Percentiles rank a stretch among this genome's conserved stretches.
phyloP scores from a whole-genome alignment of 2,888 invertebrate genomes.

The Apamea sordens region DNA sequence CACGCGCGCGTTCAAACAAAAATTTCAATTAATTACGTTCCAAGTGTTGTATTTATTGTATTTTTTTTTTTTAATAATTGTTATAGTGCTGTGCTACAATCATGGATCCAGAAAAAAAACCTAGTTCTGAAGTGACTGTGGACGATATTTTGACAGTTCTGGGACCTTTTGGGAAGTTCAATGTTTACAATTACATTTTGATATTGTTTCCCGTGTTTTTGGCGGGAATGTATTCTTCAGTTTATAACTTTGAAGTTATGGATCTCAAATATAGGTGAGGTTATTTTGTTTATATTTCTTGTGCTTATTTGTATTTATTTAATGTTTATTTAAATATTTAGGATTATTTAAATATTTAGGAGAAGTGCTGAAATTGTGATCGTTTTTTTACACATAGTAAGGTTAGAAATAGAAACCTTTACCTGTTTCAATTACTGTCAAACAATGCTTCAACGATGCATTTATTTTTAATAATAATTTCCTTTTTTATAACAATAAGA shows the following conservation, averaged over 20 bases:
- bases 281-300: neutral
- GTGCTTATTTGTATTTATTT: constrained; percentile 1
- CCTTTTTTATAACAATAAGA: neutral
- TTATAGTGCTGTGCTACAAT: constrained; percentile 61
- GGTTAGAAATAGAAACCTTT: neutral
- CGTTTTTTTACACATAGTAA: neutral
- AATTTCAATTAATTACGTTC: constrained; percentile 59
- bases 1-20: constrained; percentile 73
- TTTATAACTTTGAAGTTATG: constrained; percentile 87
- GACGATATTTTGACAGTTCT: constrained; percentile 85
- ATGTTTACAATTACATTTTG: constrained; percentile 81
- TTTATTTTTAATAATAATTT: constrained; percentile 1
- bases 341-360: neutral
- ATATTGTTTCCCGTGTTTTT: constrained; percentile 85
- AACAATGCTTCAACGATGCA: constrained; percentile 4
- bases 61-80: constrained; percentile 35
- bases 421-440: neutral
- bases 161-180: constrained; percentile 85
- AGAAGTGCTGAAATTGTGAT: neutral
- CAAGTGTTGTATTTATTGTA: constrained; percentile 46
- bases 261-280: constrained; percentile 85
- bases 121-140: constrained; percentile 81
- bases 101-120: constrained; percentile 86
- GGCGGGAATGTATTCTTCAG: constrained; percentile 86
- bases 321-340: neutral